Conservation (phyloP, 2,113 vertebrate species). For the Macaca mulatta region DNA sequence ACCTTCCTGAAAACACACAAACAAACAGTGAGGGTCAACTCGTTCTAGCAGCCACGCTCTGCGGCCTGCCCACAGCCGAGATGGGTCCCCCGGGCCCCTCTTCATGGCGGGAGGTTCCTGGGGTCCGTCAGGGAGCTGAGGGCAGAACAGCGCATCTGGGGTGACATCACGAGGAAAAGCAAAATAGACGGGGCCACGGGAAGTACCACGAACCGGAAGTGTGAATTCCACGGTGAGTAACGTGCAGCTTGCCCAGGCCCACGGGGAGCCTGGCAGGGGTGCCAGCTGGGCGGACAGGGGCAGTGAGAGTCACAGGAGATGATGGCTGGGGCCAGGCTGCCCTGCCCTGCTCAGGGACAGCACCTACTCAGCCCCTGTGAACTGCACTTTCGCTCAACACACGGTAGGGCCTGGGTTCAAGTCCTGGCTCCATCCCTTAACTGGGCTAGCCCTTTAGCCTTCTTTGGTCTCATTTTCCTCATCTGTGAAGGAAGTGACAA, state of each 20-base stretch:
- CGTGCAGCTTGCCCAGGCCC: too few species aligned
- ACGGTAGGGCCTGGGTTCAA: neutral
- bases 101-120: neutral
- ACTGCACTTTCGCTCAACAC: neutral
- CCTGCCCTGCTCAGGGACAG: neutral
- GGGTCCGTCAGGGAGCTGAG: neutral
- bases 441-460: neutral
- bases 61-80: neutral
- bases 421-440: neutral
- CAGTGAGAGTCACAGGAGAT: neutral
- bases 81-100: neutral
- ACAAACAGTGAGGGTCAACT: neutral
- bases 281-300: too few species aligned
- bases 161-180: neutral
- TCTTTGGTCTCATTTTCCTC: neutral
- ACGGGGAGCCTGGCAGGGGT: neutral
- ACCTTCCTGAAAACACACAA: conserved; percentile 89
- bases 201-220: neutral
- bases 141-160: neutral
- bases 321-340: neutral
- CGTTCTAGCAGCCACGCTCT: rapidly evolving
- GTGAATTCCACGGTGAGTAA: neutral
- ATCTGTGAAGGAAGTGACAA: neutral
- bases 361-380: neutral
- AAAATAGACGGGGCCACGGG: rapidly evolving